Percentiles rank a stretch among this genome's conserved stretches.
These are phyloP conservation scores for Ictalurus furcatus DNA, from an alignment of 2,113 vertebrate genomes.

Conservation along the genomic window DNA sequence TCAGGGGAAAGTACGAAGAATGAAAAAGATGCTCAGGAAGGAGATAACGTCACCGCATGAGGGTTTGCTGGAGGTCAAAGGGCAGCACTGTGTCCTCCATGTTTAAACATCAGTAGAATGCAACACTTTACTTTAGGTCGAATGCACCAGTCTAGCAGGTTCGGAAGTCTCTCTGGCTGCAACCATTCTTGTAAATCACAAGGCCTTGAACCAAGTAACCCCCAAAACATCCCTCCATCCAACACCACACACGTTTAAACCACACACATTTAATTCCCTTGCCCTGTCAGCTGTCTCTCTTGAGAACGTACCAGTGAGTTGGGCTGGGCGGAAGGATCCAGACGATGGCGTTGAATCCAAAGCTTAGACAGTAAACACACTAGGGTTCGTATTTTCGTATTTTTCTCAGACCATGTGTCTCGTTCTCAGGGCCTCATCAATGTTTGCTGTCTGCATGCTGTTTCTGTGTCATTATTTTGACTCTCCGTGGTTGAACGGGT, in stretches of 20 bases:
- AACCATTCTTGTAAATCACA: slow-evolving; percentile 72
- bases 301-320: slow-evolving; percentile 30
- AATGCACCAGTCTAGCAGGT: slow-evolving; percentile 53
- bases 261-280: neutral
- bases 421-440: neutral
- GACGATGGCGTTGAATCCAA: slow-evolving; percentile 1
- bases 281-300: slow-evolving; percentile 18
- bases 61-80: neutral
- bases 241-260: slow-evolving; percentile 3
- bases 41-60: neutral
- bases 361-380: slow-evolving; percentile 33
- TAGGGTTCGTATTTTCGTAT: slow-evolving; percentile 4
- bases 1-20: neutral
- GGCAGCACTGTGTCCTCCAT: neutral
- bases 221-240: neutral
- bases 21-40: slow-evolving; percentile 7
- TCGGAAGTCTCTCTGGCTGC: slow-evolving; percentile 61
- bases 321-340: neutral
- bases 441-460: slow-evolving; percentile 46
- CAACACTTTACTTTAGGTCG: slow-evolving; percentile 58
- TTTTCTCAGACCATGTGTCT: slow-evolving; percentile 22
- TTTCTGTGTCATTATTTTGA: slow-evolving; percentile 47
- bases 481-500: slow-evolving; percentile 17
- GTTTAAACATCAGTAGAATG: slow-evolving; percentile 61
- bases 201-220: slow-evolving; percentile 42